Evolutionary conservation across 2,113 vertebrate genomes (phyloP).

Genomic region (Capreolus pygargus): DNA sequence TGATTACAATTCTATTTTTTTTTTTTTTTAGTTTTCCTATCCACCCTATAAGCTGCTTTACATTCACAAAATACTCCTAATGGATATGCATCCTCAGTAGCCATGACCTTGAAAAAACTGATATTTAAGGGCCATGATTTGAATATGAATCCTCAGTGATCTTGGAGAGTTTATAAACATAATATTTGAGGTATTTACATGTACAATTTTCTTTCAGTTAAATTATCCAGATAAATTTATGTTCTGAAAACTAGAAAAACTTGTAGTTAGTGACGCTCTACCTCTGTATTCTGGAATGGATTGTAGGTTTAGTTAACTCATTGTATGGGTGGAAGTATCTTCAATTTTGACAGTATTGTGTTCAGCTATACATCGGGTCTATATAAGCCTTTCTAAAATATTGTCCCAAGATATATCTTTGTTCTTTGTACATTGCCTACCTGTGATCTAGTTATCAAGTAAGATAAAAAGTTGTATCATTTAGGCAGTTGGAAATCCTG

Average conservation of each 20-base stretch:
- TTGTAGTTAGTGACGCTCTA: background rate
- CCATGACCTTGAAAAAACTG: background rate
- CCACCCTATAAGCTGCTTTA: background rate
- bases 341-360: background rate
- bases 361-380: background rate
- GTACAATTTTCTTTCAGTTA: background rate
- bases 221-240: background rate
- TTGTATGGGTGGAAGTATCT: background rate
- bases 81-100: background rate
- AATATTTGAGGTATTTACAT: background rate
- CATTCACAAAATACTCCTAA: background rate
- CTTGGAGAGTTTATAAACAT: background rate
- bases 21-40: background rate
- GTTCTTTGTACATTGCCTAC: no score
- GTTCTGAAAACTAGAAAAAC: background rate
- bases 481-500: no score
- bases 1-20: background rate
- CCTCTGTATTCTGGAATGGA: background rate
- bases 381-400: background rate
- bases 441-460: no score
- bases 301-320: background rate
- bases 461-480: no score
- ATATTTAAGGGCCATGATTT: background rate
- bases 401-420: no score
- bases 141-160: background rate